phyloP scores from a whole-genome alignment of 1,140 invertebrate species.

The Atta texana region DNA sequence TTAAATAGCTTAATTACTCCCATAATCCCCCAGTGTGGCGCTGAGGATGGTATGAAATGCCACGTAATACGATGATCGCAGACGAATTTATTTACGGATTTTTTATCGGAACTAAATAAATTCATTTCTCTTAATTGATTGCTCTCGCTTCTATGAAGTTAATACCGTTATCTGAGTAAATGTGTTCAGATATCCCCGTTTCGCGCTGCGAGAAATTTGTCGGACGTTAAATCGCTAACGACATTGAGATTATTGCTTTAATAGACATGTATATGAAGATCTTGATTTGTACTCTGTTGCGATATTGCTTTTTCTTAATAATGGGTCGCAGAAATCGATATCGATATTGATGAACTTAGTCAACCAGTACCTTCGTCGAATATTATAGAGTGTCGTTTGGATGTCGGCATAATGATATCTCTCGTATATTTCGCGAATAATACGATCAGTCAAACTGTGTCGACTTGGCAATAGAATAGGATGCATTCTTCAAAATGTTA shows the following conservation, averaged over 20 bases:
- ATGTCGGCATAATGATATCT: no score
- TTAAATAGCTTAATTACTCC: not conserved
- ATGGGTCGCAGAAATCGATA: no score
- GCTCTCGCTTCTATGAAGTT: not conserved
- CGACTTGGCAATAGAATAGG: not conserved
- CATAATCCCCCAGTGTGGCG: conserved; percentile 41
- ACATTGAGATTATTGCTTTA: not conserved
- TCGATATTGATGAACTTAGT: no score
- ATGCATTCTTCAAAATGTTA: not conserved
- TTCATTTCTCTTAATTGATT: not conserved
- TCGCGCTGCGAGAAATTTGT: not conserved
- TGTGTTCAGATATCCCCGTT: not conserved
- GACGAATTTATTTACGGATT: not conserved
- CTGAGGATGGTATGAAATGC: conserved; percentile 43
- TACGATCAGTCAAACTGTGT: not conserved
- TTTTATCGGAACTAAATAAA: not conserved
- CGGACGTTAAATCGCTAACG: not conserved
- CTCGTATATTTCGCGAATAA: no score
- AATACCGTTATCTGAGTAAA: not conserved
- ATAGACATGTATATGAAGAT: not conserved
- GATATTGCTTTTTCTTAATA: no score
- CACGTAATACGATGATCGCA: conserved; percentile 7
- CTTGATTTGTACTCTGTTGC: no score
- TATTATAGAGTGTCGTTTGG: no score
- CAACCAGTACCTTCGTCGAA: no score